Conservation (phyloP, 35 echinoderm and acorn worm genomes). For the Ptychodera flava region DNA sequence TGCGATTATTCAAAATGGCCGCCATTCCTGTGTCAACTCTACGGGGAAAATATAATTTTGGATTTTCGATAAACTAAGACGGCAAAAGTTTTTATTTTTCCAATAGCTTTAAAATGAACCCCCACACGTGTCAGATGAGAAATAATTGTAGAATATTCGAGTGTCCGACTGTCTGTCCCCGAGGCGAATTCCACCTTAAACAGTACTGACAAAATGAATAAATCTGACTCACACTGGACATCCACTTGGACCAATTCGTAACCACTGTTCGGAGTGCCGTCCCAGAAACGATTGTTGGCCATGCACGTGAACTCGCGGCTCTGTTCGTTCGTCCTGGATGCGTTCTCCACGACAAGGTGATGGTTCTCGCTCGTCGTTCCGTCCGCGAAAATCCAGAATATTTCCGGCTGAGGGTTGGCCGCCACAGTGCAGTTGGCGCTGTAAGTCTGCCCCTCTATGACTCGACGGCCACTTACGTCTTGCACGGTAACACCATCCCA, state of each 20-base stretch:
- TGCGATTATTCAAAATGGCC: too few species aligned
- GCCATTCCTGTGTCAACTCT: too few species aligned
- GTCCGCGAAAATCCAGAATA: neutral
- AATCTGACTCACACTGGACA: neutral
- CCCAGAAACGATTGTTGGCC: neutral
- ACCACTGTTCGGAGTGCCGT: neutral
- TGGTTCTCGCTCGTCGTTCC: neutral
- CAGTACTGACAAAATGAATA: too few species aligned
- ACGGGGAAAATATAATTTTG: too few species aligned
- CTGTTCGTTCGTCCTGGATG: neutral
- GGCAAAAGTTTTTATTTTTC: too few species aligned
- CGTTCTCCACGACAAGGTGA: neutral
- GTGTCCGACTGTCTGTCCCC: too few species aligned
- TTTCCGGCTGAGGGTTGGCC: neutral
- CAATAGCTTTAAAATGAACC: too few species aligned
- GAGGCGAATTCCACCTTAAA: too few species aligned
- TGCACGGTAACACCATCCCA: neutral
- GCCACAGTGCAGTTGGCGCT: neutral
- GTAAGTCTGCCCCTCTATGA: neutral
- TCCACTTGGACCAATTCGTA: neutral
- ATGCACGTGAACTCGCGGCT: neutral
- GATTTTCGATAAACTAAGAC: too few species aligned
- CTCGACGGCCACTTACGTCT: neutral
- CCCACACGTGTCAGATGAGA: too few species aligned
- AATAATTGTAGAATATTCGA: too few species aligned